A percentile compares a stretch with the other conserved stretches of the same genome.
phyloP scores from a whole-genome alignment of 2,888 invertebrate genomes.

The Eustalomyia histrio region DNA sequence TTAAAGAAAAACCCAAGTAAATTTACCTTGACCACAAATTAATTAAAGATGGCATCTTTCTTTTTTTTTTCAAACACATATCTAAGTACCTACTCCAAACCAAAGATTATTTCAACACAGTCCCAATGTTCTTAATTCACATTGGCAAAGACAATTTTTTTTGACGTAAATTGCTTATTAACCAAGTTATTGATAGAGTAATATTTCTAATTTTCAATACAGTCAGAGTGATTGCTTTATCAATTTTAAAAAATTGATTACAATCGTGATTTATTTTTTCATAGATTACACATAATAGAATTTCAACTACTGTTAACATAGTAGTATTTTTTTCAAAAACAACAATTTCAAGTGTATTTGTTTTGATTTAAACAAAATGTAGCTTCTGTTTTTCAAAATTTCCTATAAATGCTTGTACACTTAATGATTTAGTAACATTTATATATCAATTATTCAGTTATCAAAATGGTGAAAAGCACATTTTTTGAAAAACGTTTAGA shows the following conservation, averaged over 20 bases:
- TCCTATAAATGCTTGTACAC: slow-evolving; percentile 41
- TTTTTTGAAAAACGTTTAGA: slow-evolving; percentile 41
- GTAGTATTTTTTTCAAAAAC: too few species aligned
- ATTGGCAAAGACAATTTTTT: background rate
- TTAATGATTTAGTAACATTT: slow-evolving; percentile 22
- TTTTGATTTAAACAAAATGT: background rate
- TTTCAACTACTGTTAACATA: background rate
- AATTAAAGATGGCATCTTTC: background rate
- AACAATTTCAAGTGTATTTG: background rate
- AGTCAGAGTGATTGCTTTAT: background rate
- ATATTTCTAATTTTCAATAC: background rate
- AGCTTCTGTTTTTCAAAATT: slow-evolving; percentile 35
- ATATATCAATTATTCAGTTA: slow-evolving; percentile 41
- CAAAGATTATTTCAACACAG: background rate
- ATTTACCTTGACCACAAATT: background rate
- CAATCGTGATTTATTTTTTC: background rate
- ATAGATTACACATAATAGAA: background rate
- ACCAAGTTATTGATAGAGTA: background rate
- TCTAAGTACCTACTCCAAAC: background rate
- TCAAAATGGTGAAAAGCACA: slow-evolving; percentile 61
- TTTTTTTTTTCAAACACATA: background rate
- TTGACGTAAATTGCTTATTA: slow-evolving; percentile 4
- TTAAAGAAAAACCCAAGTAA: background rate
- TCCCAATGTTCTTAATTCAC: background rate
- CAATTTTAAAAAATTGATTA: background rate